Evolutionary conservation across 1,140 invertebrate genomes (phyloP), one percentile per base, ranked within the genome.

Genomic region (Armadillidium nasatum): DNA sequence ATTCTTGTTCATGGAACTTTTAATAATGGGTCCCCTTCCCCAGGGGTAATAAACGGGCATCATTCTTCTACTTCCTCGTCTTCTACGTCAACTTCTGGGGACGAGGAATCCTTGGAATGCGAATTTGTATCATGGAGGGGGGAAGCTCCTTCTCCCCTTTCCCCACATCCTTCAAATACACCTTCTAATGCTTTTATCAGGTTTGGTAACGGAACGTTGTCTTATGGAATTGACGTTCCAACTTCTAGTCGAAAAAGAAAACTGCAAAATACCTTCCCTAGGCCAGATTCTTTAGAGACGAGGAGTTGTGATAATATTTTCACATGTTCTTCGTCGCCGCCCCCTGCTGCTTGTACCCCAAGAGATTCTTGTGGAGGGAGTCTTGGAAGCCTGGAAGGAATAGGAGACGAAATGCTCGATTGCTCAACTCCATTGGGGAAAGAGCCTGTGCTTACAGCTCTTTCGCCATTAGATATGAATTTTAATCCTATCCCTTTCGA

Each of bases 111-210:
- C 11, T 68, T 79, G 33, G 80, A 80, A n/a, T 78, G 79, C 22
- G 79, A 78, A 67, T 76, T 77, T 10, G 79, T 77, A 11, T 81
- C 80, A n/a, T 80, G 78, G 76, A 76, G 79, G 13, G 76, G 77
- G 33, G 77, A 80, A 72, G 79, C 77, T 10, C 76, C 78, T 43
- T 80, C 78, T 15, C 79, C 81, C 44, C 72, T 78, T 44, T 81
- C 79, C 21, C 78, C 80, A 44, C 72, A 82, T 54, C 80, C 78
- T 50, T 75, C 76, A n/a, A 68, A 75, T 23, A 76, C 80, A 23
- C 78, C 78, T 71, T 70, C 78, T 21, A 75, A 81, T 68, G 80
- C 80, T 44, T 78, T 77, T 70, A 68, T 81, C 21, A 76, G 78
- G 75, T 81, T 81, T 70, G 80, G 77, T 70, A 73, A 77, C 23